Conservation (phyloP, 2,113 vertebrate species). For the Globicephala melas region DNA sequence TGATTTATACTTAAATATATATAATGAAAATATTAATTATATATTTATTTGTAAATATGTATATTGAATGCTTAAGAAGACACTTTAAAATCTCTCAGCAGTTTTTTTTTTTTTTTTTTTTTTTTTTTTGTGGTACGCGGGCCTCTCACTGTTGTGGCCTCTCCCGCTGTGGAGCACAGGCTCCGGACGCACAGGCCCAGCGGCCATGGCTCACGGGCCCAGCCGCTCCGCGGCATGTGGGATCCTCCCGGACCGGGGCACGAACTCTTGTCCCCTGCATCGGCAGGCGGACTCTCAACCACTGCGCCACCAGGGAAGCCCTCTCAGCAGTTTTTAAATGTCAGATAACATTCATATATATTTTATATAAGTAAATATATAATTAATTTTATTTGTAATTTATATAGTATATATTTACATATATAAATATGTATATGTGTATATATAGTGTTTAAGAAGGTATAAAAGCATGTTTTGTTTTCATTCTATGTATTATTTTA, state of each 20-base stretch:
- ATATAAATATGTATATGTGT: not conserved
- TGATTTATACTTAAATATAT: not conserved
- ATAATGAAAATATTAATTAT: not conserved
- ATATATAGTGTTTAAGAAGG: not conserved
- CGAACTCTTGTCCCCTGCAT: too few relatives aligned
- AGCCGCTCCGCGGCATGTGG: too few relatives aligned
- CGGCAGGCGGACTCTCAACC: too few relatives aligned
- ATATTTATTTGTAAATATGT: not conserved
- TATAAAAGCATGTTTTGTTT: not conserved
- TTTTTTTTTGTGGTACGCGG: too few relatives aligned
- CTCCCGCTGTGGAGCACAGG: too few relatives aligned
- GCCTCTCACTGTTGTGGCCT: too few relatives aligned
- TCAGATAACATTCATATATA: not conserved
- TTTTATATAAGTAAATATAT: not conserved
- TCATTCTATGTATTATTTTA: not conserved
- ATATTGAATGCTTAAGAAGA: not conserved
- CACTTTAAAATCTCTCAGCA: not conserved
- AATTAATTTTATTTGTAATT: not conserved
- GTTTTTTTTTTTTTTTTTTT: too few relatives aligned
- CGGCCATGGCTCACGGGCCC: too few relatives aligned
- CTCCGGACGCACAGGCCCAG: too few relatives aligned
- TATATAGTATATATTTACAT: not conserved
- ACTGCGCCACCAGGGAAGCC: too few relatives aligned
- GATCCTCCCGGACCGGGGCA: too few relatives aligned
- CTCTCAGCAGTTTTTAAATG: not conserved